Base-by-base conservation (phyloP, 2,797 vertebrate genomes). In the Rhinatrema bivittatum region DNA sequence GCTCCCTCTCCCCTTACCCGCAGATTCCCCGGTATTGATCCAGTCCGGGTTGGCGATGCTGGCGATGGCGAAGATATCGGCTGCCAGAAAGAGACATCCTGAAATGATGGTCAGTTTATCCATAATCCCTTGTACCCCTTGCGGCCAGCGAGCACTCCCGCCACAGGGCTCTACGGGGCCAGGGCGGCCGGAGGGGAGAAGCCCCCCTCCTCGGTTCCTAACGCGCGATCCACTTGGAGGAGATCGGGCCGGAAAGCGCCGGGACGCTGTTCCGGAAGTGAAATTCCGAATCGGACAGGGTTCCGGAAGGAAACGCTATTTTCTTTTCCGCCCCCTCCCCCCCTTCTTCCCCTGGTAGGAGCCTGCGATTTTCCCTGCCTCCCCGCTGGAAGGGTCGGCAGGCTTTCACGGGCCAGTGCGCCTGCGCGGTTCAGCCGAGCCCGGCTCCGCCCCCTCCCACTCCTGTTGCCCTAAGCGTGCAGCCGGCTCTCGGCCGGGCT, bases 71-170 rank as follows among this genome's bases (percentile, higher is more conserved):
- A 96, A 97, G 74, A 97, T 91, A 79, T 95, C 91, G 19, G 93
- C 93, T 32, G 91, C 87, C 68, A 97, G 84, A 74, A 97, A 97
- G 53, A 97, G 90, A 65, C 92, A 97, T 86, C 91, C 91, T 84
- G 93, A 95, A 54, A 97, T 95, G 68, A 96, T 86, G 72, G 90
- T 96, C 78, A 95, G 85, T 84, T 94, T 95, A 87, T 97, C 92
- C 93, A 97, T 95, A 57, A n/a, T 76, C 84, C 78, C 69, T 62
- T 68, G 59, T 60, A 62, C 65, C 67, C 62, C n/a, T n/a, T 56
- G 46, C 30, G 38, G 53, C 67, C 54, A 48, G 44, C 45, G 55
- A 54, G 60, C 40, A 66, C 74, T 59, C 71, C 72, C 59, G 59
- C 59, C 41, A 55, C 56, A 68, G 70, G 70, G 71, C 66, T 74